phyloP scores from a whole-genome alignment of 2,113 vertebrate species.

The Myiopsitta monachus region DNA sequence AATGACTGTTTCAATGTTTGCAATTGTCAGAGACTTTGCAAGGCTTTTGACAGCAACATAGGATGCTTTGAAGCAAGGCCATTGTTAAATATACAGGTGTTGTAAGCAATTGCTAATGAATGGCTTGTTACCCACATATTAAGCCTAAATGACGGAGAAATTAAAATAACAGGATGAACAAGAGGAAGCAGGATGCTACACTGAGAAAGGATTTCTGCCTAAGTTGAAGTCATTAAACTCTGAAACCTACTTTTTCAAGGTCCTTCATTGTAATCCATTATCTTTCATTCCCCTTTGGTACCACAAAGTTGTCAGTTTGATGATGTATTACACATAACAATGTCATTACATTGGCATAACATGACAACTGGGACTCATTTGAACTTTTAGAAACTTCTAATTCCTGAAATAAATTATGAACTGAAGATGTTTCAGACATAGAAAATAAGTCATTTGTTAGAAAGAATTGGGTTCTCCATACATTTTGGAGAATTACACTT shows the following conservation, averaged over 20 bases:
- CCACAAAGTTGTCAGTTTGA: constrained; percentile 28
- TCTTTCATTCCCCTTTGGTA: constrained; percentile 25
- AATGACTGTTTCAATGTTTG: not conserved
- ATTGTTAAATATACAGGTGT: not conserved
- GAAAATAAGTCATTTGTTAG: constrained; percentile 19
- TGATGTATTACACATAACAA: constrained; percentile 45
- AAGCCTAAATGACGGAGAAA: not conserved
- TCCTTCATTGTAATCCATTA: constrained; percentile 42
- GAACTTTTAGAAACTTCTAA: constrained; percentile 55
- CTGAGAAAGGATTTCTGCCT: not conserved
- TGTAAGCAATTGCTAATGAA: not conserved
- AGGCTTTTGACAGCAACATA: not conserved
- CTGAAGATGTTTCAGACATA: not conserved
- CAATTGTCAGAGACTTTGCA: not conserved
- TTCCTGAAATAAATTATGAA: constrained; percentile 50
- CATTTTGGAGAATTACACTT: not conserved
- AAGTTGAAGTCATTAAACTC: not conserved
- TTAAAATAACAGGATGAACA: not conserved
- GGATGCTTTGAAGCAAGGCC: not conserved
- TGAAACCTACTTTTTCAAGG: constrained; percentile 44
- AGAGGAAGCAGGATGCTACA: not conserved
- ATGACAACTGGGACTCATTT: constrained; percentile 44
- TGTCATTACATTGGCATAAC: constrained; percentile 41
- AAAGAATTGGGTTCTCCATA: not conserved
- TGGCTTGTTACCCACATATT: not conserved